Evolutionary conservation across 1,140 invertebrate species (phyloP), one percentile per base, ranked within the genome.

Genomic region (Hylaeus volcanicus): DNA sequence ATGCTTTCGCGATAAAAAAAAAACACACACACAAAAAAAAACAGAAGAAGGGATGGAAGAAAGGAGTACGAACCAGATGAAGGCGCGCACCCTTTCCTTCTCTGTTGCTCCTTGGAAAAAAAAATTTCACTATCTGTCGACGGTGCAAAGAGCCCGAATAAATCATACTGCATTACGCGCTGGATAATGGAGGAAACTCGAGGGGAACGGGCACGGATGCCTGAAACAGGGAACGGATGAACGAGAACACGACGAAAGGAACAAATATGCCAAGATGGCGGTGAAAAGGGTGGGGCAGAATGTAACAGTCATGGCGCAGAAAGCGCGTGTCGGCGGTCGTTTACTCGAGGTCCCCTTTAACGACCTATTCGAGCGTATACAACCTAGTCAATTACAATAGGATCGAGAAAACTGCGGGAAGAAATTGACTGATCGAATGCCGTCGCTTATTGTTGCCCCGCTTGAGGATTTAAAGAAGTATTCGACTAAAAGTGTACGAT

Each of bases 81-180:
- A 71, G 58, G 58, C 37, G 14, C 64, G 65, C 65, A 63, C n/a
- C 4, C 1, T 12, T 3, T 8, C 3, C 5, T 12, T 58, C 53
- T 68, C 9, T n/a, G 37, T 69, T 15, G 55, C 15, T 14, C 11
- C 12, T 5, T 3, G 75, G 74, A 74, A 71, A 76, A 71, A 76
- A 88, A 90, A 84, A 89, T 88, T 86, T 81, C 73, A 70, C 88
- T 89, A 89, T 90, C 85, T 66, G 74, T 88, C 66, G 26, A 53
- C 66, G 68, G 74, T 8, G 48, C n/a, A 39, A 89, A 87, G 82
- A 88, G 81, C 66, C 71, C 66, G 75, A 88, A 90, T 92, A 92
- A 91, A 91, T 91, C 88, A 91, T 86, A 72, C 66, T 79, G 83
- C 81, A 87, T 88, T 88, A 89, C 83, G 58, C 60, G 68, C 65